Percentiles rank a stretch among this genome's conserved stretches.
Evolutionary conservation across 2,888 invertebrate species (phyloP).

Genomic region (Drosophila mettleri): DNA sequence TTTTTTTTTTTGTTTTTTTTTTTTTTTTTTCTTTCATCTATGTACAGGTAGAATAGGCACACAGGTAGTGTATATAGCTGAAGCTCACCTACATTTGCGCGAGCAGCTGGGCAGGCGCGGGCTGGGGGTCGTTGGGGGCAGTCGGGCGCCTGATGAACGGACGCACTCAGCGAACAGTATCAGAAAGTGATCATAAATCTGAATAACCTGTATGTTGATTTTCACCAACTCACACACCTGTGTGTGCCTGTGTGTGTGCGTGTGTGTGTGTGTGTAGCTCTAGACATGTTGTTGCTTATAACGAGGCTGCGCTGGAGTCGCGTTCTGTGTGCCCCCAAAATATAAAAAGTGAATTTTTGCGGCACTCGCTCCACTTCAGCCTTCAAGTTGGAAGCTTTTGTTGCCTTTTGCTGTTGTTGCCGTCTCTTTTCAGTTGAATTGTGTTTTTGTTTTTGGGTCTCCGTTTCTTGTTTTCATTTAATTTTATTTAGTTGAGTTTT

Average conservation of each 20-base stretch:
- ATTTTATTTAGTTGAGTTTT: constrained; percentile 13
- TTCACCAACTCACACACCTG: constrained; percentile 53
- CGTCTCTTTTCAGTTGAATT: constrained; percentile 33
- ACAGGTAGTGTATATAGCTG: constrained; percentile 10
- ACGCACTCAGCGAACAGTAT: constrained; percentile 55
- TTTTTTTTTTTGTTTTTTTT: too few relatives aligned
- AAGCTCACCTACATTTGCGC: constrained; percentile 55
- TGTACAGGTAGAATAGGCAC: constrained; percentile 4
- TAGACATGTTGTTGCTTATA: constrained; percentile 27
- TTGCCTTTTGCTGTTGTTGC: constrained; percentile 8
- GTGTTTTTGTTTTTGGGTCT: constrained; percentile 25
- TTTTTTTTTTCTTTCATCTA: too few relatives aligned
- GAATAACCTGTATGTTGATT: constrained; percentile 72
- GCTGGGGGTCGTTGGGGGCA: not conserved
- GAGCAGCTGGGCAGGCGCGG: not conserved
- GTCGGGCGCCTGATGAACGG: constrained; percentile 8
- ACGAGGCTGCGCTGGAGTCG: constrained; percentile 19
- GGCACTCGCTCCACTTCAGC: constrained; percentile 58
- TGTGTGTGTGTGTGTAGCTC: constrained; percentile 8
- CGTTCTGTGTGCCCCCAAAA: constrained; percentile 41
- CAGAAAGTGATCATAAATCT: constrained; percentile 77
- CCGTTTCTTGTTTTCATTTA: constrained; percentile 22
- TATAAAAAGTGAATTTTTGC: constrained; percentile 69
- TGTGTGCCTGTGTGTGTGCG: not conserved
- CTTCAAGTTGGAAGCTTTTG: constrained; percentile 55